phyloP scores from a whole-genome alignment of 2,113 vertebrate genomes.

The Ellobius talpinus region DNA sequence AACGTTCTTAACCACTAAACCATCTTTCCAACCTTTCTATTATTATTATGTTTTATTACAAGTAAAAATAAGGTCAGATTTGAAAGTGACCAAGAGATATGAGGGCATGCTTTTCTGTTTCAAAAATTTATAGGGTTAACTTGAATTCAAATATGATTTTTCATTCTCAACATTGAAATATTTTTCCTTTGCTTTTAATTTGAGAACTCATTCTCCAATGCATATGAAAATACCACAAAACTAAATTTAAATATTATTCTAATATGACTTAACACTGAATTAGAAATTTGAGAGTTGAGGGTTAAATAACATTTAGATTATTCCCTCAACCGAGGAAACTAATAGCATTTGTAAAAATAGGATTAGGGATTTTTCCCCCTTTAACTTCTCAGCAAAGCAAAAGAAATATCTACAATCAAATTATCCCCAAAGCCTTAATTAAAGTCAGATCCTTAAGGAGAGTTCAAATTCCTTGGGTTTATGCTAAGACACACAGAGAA shows the following conservation, averaged over 20 bases:
- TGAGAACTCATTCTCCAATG: neutral
- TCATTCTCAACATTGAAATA: slow-evolving; percentile 10
- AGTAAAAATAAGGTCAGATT: slow-evolving; percentile 44
- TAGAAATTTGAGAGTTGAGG: slow-evolving; percentile 22
- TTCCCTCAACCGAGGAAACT: neutral
- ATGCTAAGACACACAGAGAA: slow-evolving; percentile 23
- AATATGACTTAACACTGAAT: slow-evolving; percentile 45
- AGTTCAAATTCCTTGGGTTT: slow-evolving; percentile 47
- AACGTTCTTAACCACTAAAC: neutral
- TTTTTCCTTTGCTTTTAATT: slow-evolving; percentile 11
- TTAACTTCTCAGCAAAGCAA: slow-evolving; percentile 57
- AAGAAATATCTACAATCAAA: slow-evolving; percentile 38
- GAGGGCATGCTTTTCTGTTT: neutral
- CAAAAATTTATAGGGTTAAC: neutral
- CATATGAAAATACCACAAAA: neutral
- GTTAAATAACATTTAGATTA: slow-evolving; percentile 45
- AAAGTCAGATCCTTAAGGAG: slow-evolving; percentile 50
- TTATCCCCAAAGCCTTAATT: slow-evolving; percentile 56
- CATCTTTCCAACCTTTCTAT: neutral
- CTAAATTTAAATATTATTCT: slow-evolving; percentile 50
- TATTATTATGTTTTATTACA: neutral
- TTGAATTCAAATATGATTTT: slow-evolving; percentile 16
- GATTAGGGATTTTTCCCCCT: neutral
- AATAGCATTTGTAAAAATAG: slow-evolving; percentile 32
- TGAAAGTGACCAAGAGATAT: slow-evolving; percentile 7